Conservation (phyloP, 2,888 invertebrate species). For the Orchestes rusci region DNA sequence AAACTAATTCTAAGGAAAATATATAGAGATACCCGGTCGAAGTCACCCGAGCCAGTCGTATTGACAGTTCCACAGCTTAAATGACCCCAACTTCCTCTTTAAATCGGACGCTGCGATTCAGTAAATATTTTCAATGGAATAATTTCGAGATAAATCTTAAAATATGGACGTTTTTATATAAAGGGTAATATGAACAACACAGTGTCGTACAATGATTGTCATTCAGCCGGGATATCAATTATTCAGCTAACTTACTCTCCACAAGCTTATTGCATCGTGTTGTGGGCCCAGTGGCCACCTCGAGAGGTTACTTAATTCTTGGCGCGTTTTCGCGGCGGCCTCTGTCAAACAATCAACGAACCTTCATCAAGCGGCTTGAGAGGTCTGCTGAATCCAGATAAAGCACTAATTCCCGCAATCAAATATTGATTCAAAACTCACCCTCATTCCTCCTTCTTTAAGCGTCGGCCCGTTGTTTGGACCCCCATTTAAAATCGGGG, state of each 20-base stretch:
- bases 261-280: slow-evolving; percentile 14
- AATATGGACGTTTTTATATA: background rate
- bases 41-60: slow-evolving; percentile 15
- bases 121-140: slow-evolving; percentile 8
- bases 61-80: slow-evolving; percentile 17
- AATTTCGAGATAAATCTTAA: background rate
- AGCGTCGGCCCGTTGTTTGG: slow-evolving; percentile 21
- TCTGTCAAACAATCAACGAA: slow-evolving; percentile 46
- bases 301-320: slow-evolving; percentile 23
- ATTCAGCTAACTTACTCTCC: slow-evolving; percentile 10
- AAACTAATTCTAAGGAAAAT: slow-evolving; percentile 24
- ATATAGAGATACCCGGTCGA: slow-evolving; percentile 14
- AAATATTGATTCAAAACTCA: slow-evolving; percentile 48
- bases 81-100: slow-evolving; percentile 19
- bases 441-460: slow-evolving; percentile 40
- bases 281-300: slow-evolving; percentile 11
- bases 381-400: slow-evolving; percentile 47
- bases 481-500: slow-evolving; percentile 22
- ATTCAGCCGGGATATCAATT: slow-evolving; percentile 5
- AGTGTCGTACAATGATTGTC: slow-evolving; percentile 1
- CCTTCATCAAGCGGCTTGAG: slow-evolving; percentile 43
- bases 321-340: slow-evolving; percentile 30
- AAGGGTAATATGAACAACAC: slow-evolving; percentile 2
- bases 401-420: slow-evolving; percentile 48
- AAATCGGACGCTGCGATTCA: slow-evolving; percentile 13